Base-by-base conservation (phyloP, 2,113 vertebrate genomes). In the Nesogale talazaci region DNA sequence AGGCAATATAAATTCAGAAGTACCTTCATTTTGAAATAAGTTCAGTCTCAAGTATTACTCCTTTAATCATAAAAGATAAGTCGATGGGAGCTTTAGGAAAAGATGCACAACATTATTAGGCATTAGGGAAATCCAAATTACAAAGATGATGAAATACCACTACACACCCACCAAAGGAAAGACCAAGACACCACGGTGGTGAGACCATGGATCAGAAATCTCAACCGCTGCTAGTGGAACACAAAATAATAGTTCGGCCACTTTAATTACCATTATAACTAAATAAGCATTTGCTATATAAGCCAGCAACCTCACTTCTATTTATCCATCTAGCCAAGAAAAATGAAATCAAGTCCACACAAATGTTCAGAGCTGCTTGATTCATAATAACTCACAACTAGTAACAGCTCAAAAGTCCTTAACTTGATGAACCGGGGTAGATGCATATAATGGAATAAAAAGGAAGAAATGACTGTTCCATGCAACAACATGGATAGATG, bases 241-340 rank as follows among this genome's bases (percentile, higher is more conserved):
- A 38, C 20, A 40, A 74, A 74, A 40, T 74, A 38, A 38, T 10
- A 85, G 42, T 65, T 56, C 7, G 75, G 63, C 57, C 76, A 80
- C 59, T 86, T 52, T 52, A 52, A 12, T 52, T 12, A 52, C 9
- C 46, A 52, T 52, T 52, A 52, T 52, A 93, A 94, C 81, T 67
- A 75, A 88, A 85, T 38, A 36, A 90, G 83, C 22, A 87, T 31
- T 40, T 94, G 72, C 72, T 78, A 84, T 59, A 75, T 22, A 79
- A 75, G 16, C 46, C 8, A 69, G n/a, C 46, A 85, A 88, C 88
- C 56, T 56, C 52, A 78, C 29, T 88, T 90, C 67, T 84, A 77
- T 63, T 11, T 81, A 92, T 75, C 90, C 70, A 92, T 75, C 90
- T 76, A 94, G 42, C 22, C 59, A 94, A 88, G 38, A 90, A 12